Base-by-base conservation (phyloP, 2,888 invertebrate genomes). In the Coecobrya sp. region DNA sequence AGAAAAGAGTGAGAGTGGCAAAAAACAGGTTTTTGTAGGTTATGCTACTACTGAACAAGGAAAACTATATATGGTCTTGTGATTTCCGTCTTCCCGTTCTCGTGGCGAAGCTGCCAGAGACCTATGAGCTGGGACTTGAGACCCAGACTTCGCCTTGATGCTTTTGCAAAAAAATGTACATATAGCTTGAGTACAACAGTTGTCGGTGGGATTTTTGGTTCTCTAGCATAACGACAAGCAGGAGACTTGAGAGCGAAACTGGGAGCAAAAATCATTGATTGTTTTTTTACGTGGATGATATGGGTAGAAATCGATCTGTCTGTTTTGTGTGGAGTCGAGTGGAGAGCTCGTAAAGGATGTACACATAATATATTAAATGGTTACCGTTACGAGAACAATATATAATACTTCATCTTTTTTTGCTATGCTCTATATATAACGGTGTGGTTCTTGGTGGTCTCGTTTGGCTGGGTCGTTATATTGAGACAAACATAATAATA, bases 11-110 rank as follows among this genome's bases (percentile, higher is more conserved):
- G 70, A 70, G 70, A 70, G 70, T 36, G 36, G 36, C 10, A 36
- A 36, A 79, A 79, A 79, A 79, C 79, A 79, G 79, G 79, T 52
- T 79, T 79, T 49, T 19, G 16, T 19, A 11, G 13, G n/a, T n/a
- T n/a, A n/a, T n/a, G n/a, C n/a, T n/a, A n/a, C n/a, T n/a, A n/a
- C n/a, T n/a, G n/a, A n/a, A n/a, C 22, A 49, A 13, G 22, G n/a
- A 22, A 79, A 16, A 79, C 3, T 30, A 1, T 49, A 49, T 70
- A 22, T 76, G 76, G 25, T 76, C 76, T 45, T 76, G 49, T 81
- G 65, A 89, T 89, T 89, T 82, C 68, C 82, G 68, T 16, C 70
- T 86, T 68, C 76, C 68, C 76, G 45, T 65, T 65, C 45, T 73
- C 36, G 79, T 79, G 0, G 42, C 16, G 11, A 11, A 68, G 68